These are phyloP conservation scores for Scylla paramamosain DNA, from an alignment of 1,140 invertebrate species.

Conservation along the genomic window DNA sequence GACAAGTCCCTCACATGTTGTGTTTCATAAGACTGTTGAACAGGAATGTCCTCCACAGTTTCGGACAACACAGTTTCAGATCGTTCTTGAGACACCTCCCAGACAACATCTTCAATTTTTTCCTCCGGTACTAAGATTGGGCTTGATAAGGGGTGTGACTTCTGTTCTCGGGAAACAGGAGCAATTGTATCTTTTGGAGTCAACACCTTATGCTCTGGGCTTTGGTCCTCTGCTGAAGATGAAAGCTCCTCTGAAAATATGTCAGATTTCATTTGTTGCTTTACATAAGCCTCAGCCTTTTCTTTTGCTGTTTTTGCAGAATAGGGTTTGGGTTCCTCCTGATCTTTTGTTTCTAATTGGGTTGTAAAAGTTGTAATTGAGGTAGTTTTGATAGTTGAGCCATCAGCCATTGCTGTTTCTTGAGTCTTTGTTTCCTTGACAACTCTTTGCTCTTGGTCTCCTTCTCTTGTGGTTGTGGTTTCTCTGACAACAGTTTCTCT, in stretches of 20 bases:
- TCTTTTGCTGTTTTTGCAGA: slow-evolving; percentile 63
- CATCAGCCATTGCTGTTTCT: slow-evolving; percentile 76
- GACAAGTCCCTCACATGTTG: slow-evolving; percentile 79
- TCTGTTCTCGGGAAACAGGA: slow-evolving; percentile 57
- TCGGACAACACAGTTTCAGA: slow-evolving; percentile 78
- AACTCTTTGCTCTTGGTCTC: slow-evolving; percentile 75
- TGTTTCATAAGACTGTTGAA: slow-evolving; percentile 76
- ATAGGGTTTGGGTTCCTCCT: slow-evolving; percentile 44
- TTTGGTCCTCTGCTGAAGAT: slow-evolving; percentile 73
- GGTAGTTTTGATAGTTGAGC: slow-evolving; percentile 76
- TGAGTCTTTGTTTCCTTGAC: slow-evolving; percentile 77
- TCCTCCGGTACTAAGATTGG: slow-evolving; percentile 76
- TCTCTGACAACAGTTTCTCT: slow-evolving; percentile 76
- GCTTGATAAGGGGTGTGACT: slow-evolving; percentile 64
- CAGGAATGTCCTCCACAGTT: slow-evolving; percentile 79
- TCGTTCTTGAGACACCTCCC: slow-evolving; percentile 77
- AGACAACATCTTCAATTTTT: slow-evolving; percentile 76
- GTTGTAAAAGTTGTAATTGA: slow-evolving; percentile 77
- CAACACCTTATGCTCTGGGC: slow-evolving; percentile 77
- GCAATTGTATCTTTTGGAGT: slow-evolving; percentile 74
- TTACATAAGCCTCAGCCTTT: slow-evolving; percentile 77
- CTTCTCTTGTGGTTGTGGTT: slow-evolving; percentile 74
- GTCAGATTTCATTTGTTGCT: slow-evolving; percentile 77
- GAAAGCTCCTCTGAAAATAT: slow-evolving; percentile 77
- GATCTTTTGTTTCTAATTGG: slow-evolving; percentile 72